Evolutionary conservation across 1,140 invertebrate species (phyloP).

Genomic region (Drosophila auraria): DNA sequence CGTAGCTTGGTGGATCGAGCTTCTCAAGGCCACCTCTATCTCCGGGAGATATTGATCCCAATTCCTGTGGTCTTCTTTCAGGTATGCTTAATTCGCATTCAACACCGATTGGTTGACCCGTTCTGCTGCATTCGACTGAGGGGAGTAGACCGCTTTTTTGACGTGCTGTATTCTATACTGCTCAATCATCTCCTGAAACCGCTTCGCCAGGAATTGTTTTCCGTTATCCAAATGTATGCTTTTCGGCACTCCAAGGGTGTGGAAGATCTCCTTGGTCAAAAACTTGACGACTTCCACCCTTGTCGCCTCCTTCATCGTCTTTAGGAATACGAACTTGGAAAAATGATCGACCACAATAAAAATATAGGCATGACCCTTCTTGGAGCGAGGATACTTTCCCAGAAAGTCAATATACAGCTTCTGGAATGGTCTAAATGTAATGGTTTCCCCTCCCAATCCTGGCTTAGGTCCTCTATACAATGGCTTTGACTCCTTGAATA

Average conservation of each 20-base stretch:
- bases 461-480: neutral
- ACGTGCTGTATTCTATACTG: neutral
- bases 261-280: neutral
- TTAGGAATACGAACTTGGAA: neutral
- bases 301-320: neutral
- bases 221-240: neutral
- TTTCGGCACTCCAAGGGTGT: neutral
- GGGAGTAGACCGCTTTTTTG: neutral
- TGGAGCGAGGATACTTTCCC: slow-evolving; percentile 4
- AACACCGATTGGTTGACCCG: too few species aligned
- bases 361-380: neutral
- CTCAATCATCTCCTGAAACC: neutral
- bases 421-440: neutral
- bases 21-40: neutral
- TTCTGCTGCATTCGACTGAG: neutral
- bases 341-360: neutral
- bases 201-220: neutral
- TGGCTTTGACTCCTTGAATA: neutral
- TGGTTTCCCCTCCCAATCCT: neutral
- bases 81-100: too few species aligned
- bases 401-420: neutral
- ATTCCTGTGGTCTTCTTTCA: too few species aligned
- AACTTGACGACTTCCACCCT: neutral
- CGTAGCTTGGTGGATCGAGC: too few species aligned
- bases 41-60: neutral